Evolutionary conservation across 64 coral and sea anemone species (phyloP).

Genomic region (Cladopsammia gracilis): DNA sequence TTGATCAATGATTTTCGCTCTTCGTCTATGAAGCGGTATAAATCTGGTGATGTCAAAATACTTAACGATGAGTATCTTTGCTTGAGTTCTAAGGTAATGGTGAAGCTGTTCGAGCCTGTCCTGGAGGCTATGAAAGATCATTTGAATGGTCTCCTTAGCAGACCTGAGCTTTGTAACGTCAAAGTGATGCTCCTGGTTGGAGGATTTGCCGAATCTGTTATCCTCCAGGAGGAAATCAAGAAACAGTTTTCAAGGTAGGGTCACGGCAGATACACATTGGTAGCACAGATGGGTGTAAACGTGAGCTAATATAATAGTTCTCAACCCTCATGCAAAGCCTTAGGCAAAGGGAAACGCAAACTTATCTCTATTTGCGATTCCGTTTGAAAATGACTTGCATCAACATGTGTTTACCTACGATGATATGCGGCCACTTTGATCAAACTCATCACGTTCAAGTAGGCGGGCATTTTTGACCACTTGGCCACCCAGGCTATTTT

Average conservation of each 20-base stretch:
- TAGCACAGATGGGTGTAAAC: too few species aligned
- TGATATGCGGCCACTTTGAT: too few species aligned
- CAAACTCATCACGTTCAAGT: too few species aligned
- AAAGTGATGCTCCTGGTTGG: not conserved
- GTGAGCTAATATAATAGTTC: too few species aligned
- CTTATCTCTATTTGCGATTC: too few species aligned
- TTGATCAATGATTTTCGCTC: not conserved
- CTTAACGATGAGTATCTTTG: slow-evolving; percentile 18
- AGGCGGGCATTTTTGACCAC: too few species aligned
- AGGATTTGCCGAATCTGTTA: not conserved
- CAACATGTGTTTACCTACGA: too few species aligned
- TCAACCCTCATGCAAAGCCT: too few species aligned
- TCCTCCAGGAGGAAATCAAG: slow-evolving; percentile 7
- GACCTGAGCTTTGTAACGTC: not conserved
- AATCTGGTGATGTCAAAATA: not conserved
- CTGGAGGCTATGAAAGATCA: slow-evolving; percentile 26
- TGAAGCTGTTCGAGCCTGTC: not conserved
- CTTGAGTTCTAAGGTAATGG: not conserved
- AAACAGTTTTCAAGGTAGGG: not conserved
- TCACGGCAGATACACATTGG: too few species aligned
- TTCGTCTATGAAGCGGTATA: not conserved
- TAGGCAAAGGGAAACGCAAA: too few species aligned
- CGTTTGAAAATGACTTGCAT: too few species aligned
- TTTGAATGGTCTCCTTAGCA: not conserved
- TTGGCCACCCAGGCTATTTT: too few species aligned